Evolutionary conservation across 2,888 invertebrate genomes (phyloP), one percentile per base, ranked within the genome.

Genomic region (Sycophila texana): DNA sequence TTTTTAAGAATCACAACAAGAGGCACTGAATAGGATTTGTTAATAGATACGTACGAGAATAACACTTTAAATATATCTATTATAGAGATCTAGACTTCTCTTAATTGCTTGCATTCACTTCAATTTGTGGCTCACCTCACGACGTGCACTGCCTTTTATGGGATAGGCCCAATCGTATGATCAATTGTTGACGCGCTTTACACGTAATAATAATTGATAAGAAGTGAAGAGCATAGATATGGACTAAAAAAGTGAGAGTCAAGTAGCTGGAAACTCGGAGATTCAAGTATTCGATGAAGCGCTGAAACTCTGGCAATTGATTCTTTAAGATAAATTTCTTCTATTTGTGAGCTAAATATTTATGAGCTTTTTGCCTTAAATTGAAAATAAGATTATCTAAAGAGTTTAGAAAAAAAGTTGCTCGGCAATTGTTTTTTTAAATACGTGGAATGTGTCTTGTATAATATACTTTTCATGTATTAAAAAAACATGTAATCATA

Each of bases 181-280:
- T 74, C 74, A 71, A 71, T 74, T 74, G 60, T 74, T 74, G 61
- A 70, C 74, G 60, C 18, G 22, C 18, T 77, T 18, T 58, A 65
- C 39, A n/a, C 55, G 66, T 71, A 74, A 70, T 63, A 10, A 53
- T 47, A 71, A 81, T 81, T 74, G 80, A 81, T 81, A 81, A 81
- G 66, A 18, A 60, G 7, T 76, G 16, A 61, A 47, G 30, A 18
- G 51, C 16, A 39, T n/a, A 70, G 70, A 67, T 77, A 74, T 5
- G 49, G 20, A 7, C 4, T 39, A 39, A 39, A 7, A 39, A 39
- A 70, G 39, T 18, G 30, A 22, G 16, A 63, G 13, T n/a, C 49
- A 55, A 58, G 65, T 47, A 76, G 20, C 53, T 26, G 65, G 65
- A 74, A 60, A 18, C 70, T 39, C 57, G 16, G 68, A 74, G 65